Evolutionary conservation across 2,113 vertebrate genomes (phyloP), one percentile per base, ranked within the genome.

Genomic region (Gallinago jamesoni): DNA sequence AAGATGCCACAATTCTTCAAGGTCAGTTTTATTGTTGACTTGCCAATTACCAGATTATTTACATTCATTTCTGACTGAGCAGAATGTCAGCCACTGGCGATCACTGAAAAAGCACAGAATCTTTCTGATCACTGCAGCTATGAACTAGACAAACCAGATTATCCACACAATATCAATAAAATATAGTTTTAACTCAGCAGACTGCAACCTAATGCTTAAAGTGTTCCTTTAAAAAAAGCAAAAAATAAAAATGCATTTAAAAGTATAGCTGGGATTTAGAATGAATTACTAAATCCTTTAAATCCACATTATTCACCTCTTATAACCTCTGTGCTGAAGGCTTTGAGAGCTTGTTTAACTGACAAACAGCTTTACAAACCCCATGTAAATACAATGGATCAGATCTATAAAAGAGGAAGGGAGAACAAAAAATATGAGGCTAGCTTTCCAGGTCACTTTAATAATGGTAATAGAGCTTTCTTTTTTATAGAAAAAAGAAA

Each of bases 251-350:
- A 85, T 23, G 64, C 60, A 92, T 87, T 84, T 92, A 35, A 63
- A 97, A 96, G 72, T 89, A 86, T 88, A 96, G 66, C 90, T 76
- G 55, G 69, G 94, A 96, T 97, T 97, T 93, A 80, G 84, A 92
- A 79, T 90, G 91, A 95, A 97, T 95, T 95, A 90, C 93, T 94
- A 96, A 96, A 97, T 93, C 96, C 95, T 74, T 90, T 90, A 96
- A 97, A 95, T 83, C 96, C 91, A 88, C 75, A 85, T 94, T 95
- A 94, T 97, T 97, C 95, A 97, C 94, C 94, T 90, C 87, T 87
- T 95, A 93, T 95, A 97, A 96, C 96, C 94, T 84, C 86, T 90
- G 45, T 23, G 59, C 73, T 89, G 76, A 94, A 94, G 57, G 84
- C 66, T 92, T 67, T 82, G 81, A 93, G 77, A 79, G 79, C 63